Conservation (phyloP, 2,797 vertebrate species). For the Ataeniobius toweri region DNA sequence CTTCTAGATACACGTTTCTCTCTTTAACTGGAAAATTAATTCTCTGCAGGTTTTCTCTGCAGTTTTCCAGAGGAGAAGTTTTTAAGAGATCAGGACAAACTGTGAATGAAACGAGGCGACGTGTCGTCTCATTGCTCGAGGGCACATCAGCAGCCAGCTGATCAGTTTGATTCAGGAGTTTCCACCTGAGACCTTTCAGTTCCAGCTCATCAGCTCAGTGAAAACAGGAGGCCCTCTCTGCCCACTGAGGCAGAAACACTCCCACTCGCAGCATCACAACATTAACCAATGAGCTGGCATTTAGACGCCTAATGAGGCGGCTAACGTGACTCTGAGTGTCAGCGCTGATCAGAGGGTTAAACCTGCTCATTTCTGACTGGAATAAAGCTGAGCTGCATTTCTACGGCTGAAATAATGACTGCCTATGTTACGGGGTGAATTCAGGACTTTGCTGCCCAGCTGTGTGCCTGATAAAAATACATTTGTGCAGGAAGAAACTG, state of each 20-base stretch:
- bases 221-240: slow-evolving; percentile 1
- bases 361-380: neutral
- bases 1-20: neutral
- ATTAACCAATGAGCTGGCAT: slow-evolving; percentile 73
- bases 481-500: neutral
- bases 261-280: slow-evolving; percentile 49
- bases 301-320: slow-evolving; percentile 64
- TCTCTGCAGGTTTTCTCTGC: neutral
- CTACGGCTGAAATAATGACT: neutral
- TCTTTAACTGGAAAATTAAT: neutral
- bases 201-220: neutral
- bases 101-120: neutral
- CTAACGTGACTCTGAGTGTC: slow-evolving; percentile 41
- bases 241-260: slow-evolving; percentile 31
- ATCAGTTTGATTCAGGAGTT: neutral
- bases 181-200: slow-evolving; percentile 40
- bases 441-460: neutral
- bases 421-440: neutral
- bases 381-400: neutral
- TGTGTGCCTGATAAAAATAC: slow-evolving; percentile 3
- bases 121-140: neutral
- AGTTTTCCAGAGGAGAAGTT: neutral
- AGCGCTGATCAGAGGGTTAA: slow-evolving; percentile 1
- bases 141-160: slow-evolving; percentile 10
- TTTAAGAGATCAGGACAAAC: neutral